Evolutionary conservation across 2,888 invertebrate genomes (phyloP).

Genomic region (Drosophila mayaguana): DNA sequence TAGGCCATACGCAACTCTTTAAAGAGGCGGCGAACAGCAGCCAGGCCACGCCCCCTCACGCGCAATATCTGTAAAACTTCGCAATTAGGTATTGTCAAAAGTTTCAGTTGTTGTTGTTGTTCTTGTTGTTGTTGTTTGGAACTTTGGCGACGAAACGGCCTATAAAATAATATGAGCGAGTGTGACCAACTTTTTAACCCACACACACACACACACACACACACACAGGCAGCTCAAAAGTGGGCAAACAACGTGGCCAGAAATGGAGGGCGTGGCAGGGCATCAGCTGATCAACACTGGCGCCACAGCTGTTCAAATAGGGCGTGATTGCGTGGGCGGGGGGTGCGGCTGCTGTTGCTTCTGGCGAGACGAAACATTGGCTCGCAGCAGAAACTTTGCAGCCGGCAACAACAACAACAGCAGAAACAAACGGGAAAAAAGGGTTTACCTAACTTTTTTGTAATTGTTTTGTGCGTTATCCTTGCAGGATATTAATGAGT

Average conservation of each 20-base stretch:
- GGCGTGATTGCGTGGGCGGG: background rate
- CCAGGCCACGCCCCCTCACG: slow-evolving; percentile 45
- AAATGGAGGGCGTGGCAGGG: background rate
- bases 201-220: background rate
- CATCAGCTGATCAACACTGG: slow-evolving; percentile 47
- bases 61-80: slow-evolving; percentile 70
- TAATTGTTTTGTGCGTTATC: slow-evolving; percentile 12
- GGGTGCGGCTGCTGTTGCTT: background rate
- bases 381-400: slow-evolving; percentile 71
- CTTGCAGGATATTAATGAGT: slow-evolving; percentile 16
- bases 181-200: slow-evolving; percentile 41
- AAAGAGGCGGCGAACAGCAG: slow-evolving; percentile 23
- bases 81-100: slow-evolving; percentile 79
- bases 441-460: slow-evolving; percentile 22
- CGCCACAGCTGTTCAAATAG: slow-evolving; percentile 49
- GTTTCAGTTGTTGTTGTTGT: slow-evolving; percentile 46
- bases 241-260: background rate
- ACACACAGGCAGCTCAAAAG: background rate
- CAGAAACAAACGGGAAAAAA: slow-evolving; percentile 1
- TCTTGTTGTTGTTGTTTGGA: slow-evolving; percentile 60
- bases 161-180: slow-evolving; percentile 69
- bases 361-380: slow-evolving; percentile 72
- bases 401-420: slow-evolving; percentile 43
- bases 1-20: slow-evolving; percentile 61
- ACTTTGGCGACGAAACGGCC: slow-evolving; percentile 77